These are phyloP conservation scores for Elaeidobius kamerunicus DNA, from an alignment of 2,888 invertebrate genomes.

Conservation along the genomic window DNA sequence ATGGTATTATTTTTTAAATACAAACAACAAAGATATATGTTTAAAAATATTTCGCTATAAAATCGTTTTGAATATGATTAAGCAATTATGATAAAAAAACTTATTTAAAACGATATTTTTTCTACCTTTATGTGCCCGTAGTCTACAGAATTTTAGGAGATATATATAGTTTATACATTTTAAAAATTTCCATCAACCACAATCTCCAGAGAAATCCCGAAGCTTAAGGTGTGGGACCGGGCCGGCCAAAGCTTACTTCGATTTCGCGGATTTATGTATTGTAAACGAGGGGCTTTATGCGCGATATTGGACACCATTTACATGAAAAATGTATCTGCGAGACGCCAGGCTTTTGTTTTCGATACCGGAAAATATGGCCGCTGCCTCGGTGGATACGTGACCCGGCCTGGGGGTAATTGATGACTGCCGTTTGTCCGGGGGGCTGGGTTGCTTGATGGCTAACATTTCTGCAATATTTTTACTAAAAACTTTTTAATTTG, in stretches of 20 bases:
- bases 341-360: constrained; percentile 52
- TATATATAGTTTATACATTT: constrained; percentile 30
- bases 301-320: constrained; percentile 54
- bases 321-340: constrained; percentile 53
- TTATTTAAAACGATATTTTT: neutral
- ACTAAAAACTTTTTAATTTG: no score
- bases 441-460: no score
- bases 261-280: constrained; percentile 54
- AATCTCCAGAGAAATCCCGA: constrained; percentile 42
- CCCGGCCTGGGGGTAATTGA: constrained; percentile 49
- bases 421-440: constrained; percentile 41
- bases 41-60: neutral
- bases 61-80: neutral
- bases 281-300: constrained; percentile 54
- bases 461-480: no score
- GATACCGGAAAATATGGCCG: constrained; percentile 52
- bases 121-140: no score
- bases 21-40: neutral
- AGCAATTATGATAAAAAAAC: neutral
- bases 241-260: constrained; percentile 36
- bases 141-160: neutral
- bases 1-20: neutral
- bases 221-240: constrained; percentile 38
- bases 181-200: constrained; percentile 33
- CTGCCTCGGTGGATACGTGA: constrained; percentile 43